Evolutionary conservation across 2,113 vertebrate species (phyloP).

Genomic region (Bagarius yarrelli): DNA sequence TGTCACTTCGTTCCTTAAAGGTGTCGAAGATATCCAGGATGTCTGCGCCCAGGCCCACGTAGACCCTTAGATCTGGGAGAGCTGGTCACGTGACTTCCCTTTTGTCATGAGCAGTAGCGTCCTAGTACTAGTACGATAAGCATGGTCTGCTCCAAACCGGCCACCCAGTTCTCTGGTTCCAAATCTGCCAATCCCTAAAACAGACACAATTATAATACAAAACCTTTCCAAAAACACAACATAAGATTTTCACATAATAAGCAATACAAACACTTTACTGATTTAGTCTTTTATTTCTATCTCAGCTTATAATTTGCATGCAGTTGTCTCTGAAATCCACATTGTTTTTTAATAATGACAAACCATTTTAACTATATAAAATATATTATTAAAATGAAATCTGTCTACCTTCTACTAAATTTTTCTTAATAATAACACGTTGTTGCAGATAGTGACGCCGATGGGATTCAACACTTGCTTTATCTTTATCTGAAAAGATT

Average conservation of each 20-base stretch:
- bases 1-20: constrained; percentile 70
- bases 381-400: background rate
- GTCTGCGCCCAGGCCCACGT: constrained; percentile 72
- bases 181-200: constrained; percentile 63
- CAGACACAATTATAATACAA: constrained; percentile 5
- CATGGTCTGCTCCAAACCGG: constrained; percentile 74
- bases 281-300: too few species aligned
- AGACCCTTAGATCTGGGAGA: constrained; percentile 75
- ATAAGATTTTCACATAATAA: background rate
- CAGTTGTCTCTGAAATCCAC: background rate
- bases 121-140: constrained; percentile 73
- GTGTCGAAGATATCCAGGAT: constrained; percentile 76
- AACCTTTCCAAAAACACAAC: background rate
- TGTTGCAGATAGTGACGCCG: too few species aligned
- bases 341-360: too few species aligned
- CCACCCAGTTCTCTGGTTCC: constrained; percentile 70
- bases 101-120: constrained; percentile 77
- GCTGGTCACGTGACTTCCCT: constrained; percentile 72
- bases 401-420: background rate
- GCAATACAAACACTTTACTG: background rate
- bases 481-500: too few species aligned
- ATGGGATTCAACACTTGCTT: too few species aligned
- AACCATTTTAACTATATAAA: too few species aligned
- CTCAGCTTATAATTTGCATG: background rate
- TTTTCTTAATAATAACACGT: background rate